Evolutionary conservation across 1,140 invertebrate species (phyloP).

Genomic region (Bactericera cockerelli): DNA sequence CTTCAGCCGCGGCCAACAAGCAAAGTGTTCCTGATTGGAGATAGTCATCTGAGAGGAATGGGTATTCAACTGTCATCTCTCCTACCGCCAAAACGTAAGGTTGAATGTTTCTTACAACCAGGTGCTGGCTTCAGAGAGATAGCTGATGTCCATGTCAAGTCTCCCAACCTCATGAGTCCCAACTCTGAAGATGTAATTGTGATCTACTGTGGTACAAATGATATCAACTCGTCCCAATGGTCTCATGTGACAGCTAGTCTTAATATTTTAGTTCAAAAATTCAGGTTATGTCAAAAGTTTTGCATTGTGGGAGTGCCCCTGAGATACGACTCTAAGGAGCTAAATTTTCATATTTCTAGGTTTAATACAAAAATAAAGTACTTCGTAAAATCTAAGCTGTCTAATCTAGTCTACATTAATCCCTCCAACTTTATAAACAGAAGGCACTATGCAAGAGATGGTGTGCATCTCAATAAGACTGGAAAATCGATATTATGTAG

Average conservation of each 20-base stretch:
- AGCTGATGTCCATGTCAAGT: neutral
- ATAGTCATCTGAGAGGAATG: neutral
- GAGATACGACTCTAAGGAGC: neutral
- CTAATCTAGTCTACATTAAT: neutral
- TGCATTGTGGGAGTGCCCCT: neutral
- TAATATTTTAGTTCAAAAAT: neutral
- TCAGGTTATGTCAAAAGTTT: neutral
- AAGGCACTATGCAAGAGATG: neutral
- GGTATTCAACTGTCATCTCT: neutral
- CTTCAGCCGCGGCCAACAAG: no score
- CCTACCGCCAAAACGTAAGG: neutral
- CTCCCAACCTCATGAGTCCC: neutral
- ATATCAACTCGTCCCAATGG: neutral
- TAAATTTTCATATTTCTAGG: neutral
- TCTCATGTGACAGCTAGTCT: neutral
- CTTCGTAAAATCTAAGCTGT: neutral
- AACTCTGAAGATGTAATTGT: neutral
- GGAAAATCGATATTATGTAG: neutral
- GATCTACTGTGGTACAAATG: neutral
- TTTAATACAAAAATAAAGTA: neutral
- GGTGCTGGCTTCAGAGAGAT: neutral
- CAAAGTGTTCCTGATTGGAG: neutral
- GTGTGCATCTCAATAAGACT: neutral
- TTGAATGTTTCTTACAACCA: neutral
- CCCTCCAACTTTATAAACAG: neutral